Evolutionary conservation across 2,797 vertebrate species (phyloP), one percentile per base, ranked within the genome.

Genomic region (Oreortyx pictus): DNA sequence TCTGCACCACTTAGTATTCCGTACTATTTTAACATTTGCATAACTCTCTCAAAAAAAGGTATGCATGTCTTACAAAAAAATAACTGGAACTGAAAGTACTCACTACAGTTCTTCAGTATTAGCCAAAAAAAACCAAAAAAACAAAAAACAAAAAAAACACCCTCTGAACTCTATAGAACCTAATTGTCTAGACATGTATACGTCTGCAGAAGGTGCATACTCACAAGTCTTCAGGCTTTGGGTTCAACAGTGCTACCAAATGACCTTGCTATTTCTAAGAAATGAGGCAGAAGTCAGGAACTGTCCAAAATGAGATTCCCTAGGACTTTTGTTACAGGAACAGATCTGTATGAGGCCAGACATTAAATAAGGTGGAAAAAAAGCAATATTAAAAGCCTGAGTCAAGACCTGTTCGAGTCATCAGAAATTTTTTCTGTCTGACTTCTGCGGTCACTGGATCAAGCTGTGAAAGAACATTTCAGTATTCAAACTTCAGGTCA

Each of bases 341-440:
- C 35, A 92, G 85, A 91, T 41, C 27, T 79, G 12, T 27, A 67
- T 83, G 73, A 83, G 71, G 33, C 86, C 87, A 95, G 74, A 44
- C 44, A 79, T 52, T 73, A 89, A 92, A 76, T 11, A 64, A 27
- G 37, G 44, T 79, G 64, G 89, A 50, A 94, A 92, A 87, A 85
- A 54, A 54, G 9, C 0, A 20, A 3, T 78, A 78, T 78, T 56
- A 64, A 90, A 82, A 92, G 29, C 31, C 6, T 62, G 61, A 88
- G 56, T 82, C 72, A 90, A 72, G 72, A 74, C 22, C 27, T 66
- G 33, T 22, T 29, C 73, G 60, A 88, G 33, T 92, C 64, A 61
- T 64, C 20, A 86, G 52, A 82, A 93, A 62, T 81, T 62, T 86
- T 86, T 88, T 90, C 66, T 82, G 39, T 87, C 73, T 93, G 73